Evolutionary conservation across 2,888 invertebrate genomes (phyloP), one percentile per base, ranked within the genome.

Genomic region (Drosophila sordidula): DNA sequence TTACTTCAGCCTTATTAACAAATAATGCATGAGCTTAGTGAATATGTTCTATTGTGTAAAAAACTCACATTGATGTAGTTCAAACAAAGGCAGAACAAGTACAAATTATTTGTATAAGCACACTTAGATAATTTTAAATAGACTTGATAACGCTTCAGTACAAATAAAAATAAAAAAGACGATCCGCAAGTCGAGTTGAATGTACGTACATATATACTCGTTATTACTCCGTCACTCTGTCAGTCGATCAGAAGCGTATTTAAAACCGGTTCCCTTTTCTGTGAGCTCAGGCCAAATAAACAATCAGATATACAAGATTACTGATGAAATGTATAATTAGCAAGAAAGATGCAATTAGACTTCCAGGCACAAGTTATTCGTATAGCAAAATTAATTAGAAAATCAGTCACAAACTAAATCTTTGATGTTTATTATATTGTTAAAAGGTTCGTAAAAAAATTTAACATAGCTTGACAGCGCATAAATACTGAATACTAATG

Each of bases 221-320:
- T 26, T 56, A 52, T 56, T 62, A 38, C 54, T 56, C 59, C 36
- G 52, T 56, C 49, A 52, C 41, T 44, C 34, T 39, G 58, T 46
- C 38, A 46, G 57, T 72, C 49, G 55, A 42, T 78, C 55, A 41
- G 61, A 64, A 65, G 59, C 79, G 79, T 85, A 79, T 85, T 81
- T 70, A 46, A 62, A 79, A 85, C 79, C 85, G 75, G 85, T 85
- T 79, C 38, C n/a, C 8, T 25, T 56, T 57, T 41, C 70, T 32
- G 18, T 44, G 26, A 47, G 54, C 45, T 41, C 50, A 12, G 14
- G 25, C 39, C 34, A 12, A 59, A 64, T 25, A 64, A 65, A 70
- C 65, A 74, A 55, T 63, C 51, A 39, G 46, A 63, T 18, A 72
- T 52, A 36, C 46, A 54, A 58, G 63, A 61, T 78, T 42, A 38